Base-by-base conservation (phyloP, 2,888 invertebrate species). In the Stenotaenia linearis region DNA sequence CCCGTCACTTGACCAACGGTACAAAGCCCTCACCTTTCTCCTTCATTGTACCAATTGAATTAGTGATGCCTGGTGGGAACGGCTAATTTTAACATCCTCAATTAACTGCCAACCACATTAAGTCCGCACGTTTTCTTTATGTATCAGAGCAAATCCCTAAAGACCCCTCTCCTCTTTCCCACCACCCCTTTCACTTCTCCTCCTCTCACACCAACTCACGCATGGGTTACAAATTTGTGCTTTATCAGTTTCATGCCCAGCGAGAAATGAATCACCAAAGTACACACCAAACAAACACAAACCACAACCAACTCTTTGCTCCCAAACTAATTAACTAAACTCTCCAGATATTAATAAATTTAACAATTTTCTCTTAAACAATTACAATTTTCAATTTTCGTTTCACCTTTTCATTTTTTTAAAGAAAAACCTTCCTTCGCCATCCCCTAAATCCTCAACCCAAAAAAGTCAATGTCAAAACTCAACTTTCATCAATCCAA, bases 21-120 rank as follows among this genome's bases (percentile, higher is more conserved):
- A 56, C 56, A 56, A 56, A 18, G 56, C 15, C 56, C 56, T 56
- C 56, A 56, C 56, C 56, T 56, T 56, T 56, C 56, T 56, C 18
- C 56, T 56, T n/a, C 18, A 18, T 21, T 56, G 56, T 56, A 56
- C 56, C 56, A 56, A 56, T 56, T 56, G 56, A 56, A 56, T 56
- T 56, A 56, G 56, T 56, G 56, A 56, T 56, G 56, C 56, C 56
- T 56, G 56, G 56, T 56, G 56, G 56, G 56, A 56, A 56, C 56
- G 56, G 56, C 56, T 56, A 56, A 56, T 56, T 56, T 56, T 56
- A 56, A 56, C 56, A 56, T 56, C 56, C 56, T 56, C 56, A 56
- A 56, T 56, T 56, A 56, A n/a, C 56, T 56, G 56, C 56, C 56
- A 56, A 56, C 56, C 10, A 56, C 56, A 56, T 56, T 56, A 56